Conservation (phyloP, 2,888 invertebrate species). For the Eugnorisma glareosa region DNA sequence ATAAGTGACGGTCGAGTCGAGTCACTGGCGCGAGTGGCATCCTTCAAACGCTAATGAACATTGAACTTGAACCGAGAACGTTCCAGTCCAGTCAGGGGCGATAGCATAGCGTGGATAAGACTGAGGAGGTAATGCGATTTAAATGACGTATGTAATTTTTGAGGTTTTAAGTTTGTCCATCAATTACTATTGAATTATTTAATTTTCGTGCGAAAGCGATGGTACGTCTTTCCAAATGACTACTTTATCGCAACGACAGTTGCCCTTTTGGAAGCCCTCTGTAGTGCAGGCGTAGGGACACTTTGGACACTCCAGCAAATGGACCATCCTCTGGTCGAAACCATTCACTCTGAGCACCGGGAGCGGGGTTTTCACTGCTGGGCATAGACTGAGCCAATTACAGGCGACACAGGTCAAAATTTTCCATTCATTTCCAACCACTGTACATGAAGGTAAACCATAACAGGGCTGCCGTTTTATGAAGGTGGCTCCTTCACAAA, state of each 20-base stretch:
- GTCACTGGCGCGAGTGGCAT: slow-evolving; percentile 60
- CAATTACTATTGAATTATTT: not conserved
- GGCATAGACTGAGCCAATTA: not conserved
- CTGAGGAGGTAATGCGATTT: not conserved
- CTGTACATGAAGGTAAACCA: not conserved
- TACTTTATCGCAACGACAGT: too few species aligned
- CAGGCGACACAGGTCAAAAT: not conserved
- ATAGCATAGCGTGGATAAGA: slow-evolving; percentile 47
- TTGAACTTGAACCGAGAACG: slow-evolving; percentile 74
- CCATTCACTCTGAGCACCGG: not conserved
- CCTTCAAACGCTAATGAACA: slow-evolving; percentile 69
- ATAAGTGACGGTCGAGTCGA: slow-evolving; percentile 51
- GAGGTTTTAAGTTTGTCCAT: not conserved
- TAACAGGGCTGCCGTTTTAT: too few species aligned
- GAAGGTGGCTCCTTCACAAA: too few species aligned
- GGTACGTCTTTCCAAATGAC: not conserved
- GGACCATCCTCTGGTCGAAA: not conserved
- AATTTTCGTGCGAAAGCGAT: not conserved
- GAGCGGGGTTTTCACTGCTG: not conserved
- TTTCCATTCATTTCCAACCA: not conserved
- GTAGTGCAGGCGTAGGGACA: not conserved
- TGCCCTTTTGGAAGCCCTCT: too few species aligned
- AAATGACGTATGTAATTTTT: not conserved
- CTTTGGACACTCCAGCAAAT: not conserved
- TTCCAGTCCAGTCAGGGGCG: slow-evolving; percentile 51